Conservation (phyloP, 2,797 vertebrate species). For the Amphiprion clarkii region DNA sequence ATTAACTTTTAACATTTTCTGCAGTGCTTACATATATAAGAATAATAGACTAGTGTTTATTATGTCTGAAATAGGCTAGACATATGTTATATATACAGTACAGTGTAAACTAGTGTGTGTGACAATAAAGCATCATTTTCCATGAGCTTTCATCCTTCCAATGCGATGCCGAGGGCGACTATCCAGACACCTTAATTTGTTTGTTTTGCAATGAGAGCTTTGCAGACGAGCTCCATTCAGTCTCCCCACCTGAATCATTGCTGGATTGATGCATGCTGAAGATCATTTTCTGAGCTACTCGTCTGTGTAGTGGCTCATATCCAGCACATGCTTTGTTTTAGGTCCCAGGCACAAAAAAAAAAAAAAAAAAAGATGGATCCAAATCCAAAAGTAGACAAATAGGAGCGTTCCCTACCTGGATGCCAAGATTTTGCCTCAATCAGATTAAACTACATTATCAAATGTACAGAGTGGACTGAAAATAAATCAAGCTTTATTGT, state of each 20-base stretch:
- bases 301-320: constrained; percentile 77
- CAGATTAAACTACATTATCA: constrained; percentile 72
- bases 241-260: constrained; percentile 72
- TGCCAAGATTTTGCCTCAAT: constrained; percentile 70
- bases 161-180: constrained; percentile 17
- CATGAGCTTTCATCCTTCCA: constrained; percentile 38
- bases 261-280: constrained; percentile 73
- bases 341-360: constrained; percentile 56
- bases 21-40: neutral
- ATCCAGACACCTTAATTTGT: constrained; percentile 61
- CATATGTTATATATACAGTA: constrained; percentile 6
- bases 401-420: constrained; percentile 69
- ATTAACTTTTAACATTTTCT: constrained; percentile 8
- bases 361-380: constrained; percentile 69
- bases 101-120: neutral
- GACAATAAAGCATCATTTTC: constrained; percentile 26
- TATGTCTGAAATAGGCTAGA: constrained; percentile 5
- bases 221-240: constrained; percentile 66
- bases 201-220: constrained; percentile 69
- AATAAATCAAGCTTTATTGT: constrained; percentile 77
- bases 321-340: constrained; percentile 80
- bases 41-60: neutral
- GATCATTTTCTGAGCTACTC: constrained; percentile 80
- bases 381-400: constrained; percentile 76
- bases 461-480: constrained; percentile 67